A percentile compares a stretch with the other conserved stretches of the same genome.
Evolutionary conservation across 37 sponge, comb jelly and placozoan genomes (phyloP).

Genomic region (Diacarnus erythraeanus): DNA sequence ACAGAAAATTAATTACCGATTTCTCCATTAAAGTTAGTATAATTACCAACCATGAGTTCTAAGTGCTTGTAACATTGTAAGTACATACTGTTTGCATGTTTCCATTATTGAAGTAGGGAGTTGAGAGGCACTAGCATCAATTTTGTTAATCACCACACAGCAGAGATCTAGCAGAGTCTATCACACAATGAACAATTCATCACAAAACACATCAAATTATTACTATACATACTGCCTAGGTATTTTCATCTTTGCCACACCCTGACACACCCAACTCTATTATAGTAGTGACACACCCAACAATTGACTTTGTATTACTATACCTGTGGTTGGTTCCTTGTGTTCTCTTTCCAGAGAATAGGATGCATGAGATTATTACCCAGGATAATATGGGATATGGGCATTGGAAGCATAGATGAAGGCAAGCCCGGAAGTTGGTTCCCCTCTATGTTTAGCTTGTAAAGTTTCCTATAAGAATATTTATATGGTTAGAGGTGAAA

Average conservation of each 20-base stretch:
- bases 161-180: constrained; percentile 53
- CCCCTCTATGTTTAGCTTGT: constrained; percentile 66
- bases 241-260: no score
- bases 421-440: constrained; percentile 82
- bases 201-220: background rate
- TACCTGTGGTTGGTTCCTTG: constrained; percentile 78
- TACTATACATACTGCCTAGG: background rate
- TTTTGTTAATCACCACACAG: constrained; percentile 26
- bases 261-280: no score
- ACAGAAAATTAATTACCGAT: no score
- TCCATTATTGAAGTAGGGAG: background rate
- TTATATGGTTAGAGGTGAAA: background rate
- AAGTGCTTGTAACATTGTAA: no score
- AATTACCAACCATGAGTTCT: no score
- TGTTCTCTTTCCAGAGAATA: constrained; percentile 76
- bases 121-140: background rate
- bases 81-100: background rate
- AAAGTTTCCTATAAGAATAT: constrained; percentile 35
- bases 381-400: constrained; percentile 44
- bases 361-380: constrained; percentile 81
- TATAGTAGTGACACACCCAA: background rate
- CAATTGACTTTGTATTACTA: background rate
- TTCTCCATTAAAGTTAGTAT: no score
- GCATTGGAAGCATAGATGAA: constrained; percentile 33
- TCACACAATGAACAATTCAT: background rate